Evolutionary conservation across 2,113 vertebrate genomes (phyloP).

Genomic region (Phylloscopus trochilus): DNA sequence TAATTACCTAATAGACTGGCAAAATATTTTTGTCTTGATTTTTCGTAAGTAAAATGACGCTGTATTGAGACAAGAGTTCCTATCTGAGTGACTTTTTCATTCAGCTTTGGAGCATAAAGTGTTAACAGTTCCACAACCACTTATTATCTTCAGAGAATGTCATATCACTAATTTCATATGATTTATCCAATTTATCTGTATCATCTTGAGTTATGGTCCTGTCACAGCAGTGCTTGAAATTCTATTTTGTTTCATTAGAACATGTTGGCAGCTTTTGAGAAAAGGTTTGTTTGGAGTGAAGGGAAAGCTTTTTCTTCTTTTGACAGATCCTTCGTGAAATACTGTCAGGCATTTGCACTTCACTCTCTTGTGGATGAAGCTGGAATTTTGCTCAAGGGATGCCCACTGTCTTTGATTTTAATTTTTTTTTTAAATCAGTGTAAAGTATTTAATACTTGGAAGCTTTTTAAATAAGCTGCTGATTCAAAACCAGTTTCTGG

Average conservation of each 20-base stretch:
- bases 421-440: not conserved
- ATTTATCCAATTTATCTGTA: not conserved
- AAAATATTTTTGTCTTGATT: not conserved
- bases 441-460: not conserved
- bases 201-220: not conserved
- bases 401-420: not conserved
- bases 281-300: not conserved
- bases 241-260: not conserved
- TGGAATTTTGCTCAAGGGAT: not conserved
- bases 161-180: not conserved
- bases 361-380: not conserved
- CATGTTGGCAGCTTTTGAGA: not conserved
- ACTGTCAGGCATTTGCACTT: not conserved
- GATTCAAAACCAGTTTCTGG: not conserved
- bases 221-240: not conserved
- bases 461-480: not conserved
- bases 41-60: not conserved
- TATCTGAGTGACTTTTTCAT: not conserved
- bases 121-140: not conserved
- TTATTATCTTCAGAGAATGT: not conserved
- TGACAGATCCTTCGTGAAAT: not conserved
- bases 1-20: not conserved
- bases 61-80: not conserved
- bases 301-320: not conserved
- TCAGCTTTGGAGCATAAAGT: not conserved